Percentiles rank a stretch among this genome's conserved stretches.
These are phyloP conservation scores for Sebastes fasciatus DNA, from an alignment of 2,113 vertebrate species.

Conservation along the genomic window DNA sequence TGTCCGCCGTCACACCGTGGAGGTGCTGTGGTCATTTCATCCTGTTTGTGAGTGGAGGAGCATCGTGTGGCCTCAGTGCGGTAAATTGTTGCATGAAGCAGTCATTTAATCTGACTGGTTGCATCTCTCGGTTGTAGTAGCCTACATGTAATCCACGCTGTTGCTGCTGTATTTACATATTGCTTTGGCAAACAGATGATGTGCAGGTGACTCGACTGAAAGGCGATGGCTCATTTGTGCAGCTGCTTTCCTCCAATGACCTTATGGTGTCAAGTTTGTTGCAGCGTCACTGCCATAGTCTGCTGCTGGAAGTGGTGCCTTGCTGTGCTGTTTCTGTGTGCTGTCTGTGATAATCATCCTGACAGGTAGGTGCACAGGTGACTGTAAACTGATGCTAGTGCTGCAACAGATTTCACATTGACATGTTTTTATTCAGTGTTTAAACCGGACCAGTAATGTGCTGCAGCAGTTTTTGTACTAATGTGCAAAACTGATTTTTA, in stretches of 20 bases:
- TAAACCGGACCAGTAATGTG: background rate
- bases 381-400: background rate
- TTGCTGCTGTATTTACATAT: slow-evolving; percentile 10
- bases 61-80: slow-evolving; percentile 22
- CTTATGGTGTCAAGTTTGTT: slow-evolving; percentile 69
- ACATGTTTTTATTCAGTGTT: background rate
- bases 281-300: slow-evolving; percentile 56
- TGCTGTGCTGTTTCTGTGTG: background rate
- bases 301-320: slow-evolving; percentile 20
- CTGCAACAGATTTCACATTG: background rate
- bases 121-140: background rate
- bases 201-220: slow-evolving; percentile 49
- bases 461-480: background rate
- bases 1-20: background rate
- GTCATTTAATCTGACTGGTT: background rate
- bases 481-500: background rate
- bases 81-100: slow-evolving; percentile 42
- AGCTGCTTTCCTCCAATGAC: slow-evolving; percentile 46
- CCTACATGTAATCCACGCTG: background rate
- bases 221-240: slow-evolving; percentile 30
- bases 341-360: background rate
- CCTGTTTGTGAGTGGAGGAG: background rate
- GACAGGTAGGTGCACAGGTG: background rate
- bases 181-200: background rate
- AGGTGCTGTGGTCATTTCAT: slow-evolving; percentile 18